A percentile compares a stretch with the other conserved stretches of the same genome.
Conservation (phyloP, 2,888 invertebrate species). For the Neocrepidodera transversa region DNA sequence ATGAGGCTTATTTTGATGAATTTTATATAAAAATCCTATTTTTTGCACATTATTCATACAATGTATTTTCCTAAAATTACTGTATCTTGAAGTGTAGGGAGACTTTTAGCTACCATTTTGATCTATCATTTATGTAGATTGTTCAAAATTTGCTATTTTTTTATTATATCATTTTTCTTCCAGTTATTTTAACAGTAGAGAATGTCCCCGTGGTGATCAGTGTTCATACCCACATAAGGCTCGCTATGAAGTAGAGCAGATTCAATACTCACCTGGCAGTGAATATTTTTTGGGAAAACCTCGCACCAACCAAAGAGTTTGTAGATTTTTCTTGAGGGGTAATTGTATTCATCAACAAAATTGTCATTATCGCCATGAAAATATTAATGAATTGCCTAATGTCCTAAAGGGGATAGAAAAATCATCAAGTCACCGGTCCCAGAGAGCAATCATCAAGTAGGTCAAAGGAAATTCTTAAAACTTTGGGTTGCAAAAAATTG, state of each 20-base stretch:
- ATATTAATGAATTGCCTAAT: slow-evolving; percentile 18
- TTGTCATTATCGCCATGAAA: slow-evolving; percentile 49
- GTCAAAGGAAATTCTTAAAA: too few relatives aligned
- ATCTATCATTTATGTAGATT: background rate
- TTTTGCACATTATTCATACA: too few relatives aligned
- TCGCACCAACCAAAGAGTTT: slow-evolving; percentile 40
- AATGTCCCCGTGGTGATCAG: slow-evolving; percentile 38
- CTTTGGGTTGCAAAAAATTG: too few relatives aligned
- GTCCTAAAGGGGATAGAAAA: slow-evolving; percentile 14
- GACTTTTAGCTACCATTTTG: too few relatives aligned
- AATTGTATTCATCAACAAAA: slow-evolving; percentile 48
- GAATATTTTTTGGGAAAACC: slow-evolving; percentile 43
- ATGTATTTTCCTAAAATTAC: too few relatives aligned
- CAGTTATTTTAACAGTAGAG: slow-evolving; percentile 40
- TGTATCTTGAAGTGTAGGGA: too few relatives aligned
- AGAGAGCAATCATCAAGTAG: slow-evolving; percentile 18
- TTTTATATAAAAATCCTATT: too few relatives aligned
- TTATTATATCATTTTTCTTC: slow-evolving; percentile 19
- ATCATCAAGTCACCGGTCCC: slow-evolving; percentile 14
- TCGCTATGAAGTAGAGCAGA: slow-evolving; percentile 41
- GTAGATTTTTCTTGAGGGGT: slow-evolving; percentile 47
- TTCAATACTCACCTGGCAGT: slow-evolving; percentile 35
- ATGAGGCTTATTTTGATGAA: too few relatives aligned
- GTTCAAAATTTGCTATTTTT: background rate
- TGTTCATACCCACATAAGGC: slow-evolving; percentile 41